Evolutionary conservation across 2,888 invertebrate genomes (phyloP).

Genomic region (Zelleria hepariella): DNA sequence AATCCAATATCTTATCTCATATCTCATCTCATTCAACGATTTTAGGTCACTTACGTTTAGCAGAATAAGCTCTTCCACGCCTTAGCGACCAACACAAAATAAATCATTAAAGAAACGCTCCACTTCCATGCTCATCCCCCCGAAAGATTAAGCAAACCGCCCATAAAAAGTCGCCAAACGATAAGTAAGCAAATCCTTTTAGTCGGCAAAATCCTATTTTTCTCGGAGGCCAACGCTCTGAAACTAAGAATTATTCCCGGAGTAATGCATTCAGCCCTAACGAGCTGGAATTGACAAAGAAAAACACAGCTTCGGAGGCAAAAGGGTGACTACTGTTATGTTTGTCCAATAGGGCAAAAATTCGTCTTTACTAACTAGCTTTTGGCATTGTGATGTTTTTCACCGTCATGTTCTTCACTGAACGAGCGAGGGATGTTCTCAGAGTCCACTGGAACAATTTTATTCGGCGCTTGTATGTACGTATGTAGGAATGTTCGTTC

Average conservation of each 20-base stretch:
- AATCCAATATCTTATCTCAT: too few species aligned
- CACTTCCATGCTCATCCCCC: background rate
- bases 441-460: too few species aligned
- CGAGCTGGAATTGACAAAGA: background rate
- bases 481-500: too few species aligned
- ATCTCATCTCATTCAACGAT: too few species aligned
- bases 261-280: background rate
- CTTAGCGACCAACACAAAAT: background rate
- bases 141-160: background rate
- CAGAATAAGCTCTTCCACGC: background rate
- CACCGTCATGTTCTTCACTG: too few species aligned
- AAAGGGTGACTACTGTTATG: background rate
- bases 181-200: background rate
- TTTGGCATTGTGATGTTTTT: too few species aligned
- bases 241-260: background rate
- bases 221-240: background rate
- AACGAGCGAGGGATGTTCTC: too few species aligned
- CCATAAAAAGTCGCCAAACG: background rate
- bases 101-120: background rate
- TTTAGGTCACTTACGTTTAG: background rate
- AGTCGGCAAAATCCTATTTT: background rate
- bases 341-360: too few species aligned
- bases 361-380: too few species aligned
- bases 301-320: background rate
- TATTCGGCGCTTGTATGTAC: too few species aligned